These are phyloP conservation scores for Panagrolaimus sp. DNA, from an alignment of 1,140 invertebrate genomes.

Conservation along the genomic window DNA sequence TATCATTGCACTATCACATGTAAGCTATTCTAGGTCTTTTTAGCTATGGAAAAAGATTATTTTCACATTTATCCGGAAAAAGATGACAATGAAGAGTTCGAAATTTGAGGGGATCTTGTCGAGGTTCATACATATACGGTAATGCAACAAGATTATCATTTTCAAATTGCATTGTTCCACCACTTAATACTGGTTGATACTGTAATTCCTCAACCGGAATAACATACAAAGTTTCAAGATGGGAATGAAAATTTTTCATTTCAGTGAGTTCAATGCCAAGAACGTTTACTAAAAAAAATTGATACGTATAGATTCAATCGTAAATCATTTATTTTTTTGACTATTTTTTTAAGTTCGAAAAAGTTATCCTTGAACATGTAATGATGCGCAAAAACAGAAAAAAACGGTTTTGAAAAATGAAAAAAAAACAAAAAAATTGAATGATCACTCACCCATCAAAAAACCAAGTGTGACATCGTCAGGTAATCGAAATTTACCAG, in stretches of 20 bases:
- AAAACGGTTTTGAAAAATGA: constrained; percentile 16
- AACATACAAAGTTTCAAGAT: constrained; percentile 67
- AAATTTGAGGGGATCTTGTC: constrained; percentile 2
- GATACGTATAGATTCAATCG: no score
- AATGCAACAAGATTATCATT: not conserved
- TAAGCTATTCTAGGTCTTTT: no score
- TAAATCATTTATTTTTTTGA: not conserved
- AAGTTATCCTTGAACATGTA: constrained; percentile 14
- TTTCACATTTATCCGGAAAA: not conserved
- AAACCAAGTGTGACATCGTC: constrained; percentile 97
- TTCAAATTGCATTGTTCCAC: not conserved
- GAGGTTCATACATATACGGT: not conserved
- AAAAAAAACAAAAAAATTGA: not conserved
- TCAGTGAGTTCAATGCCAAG: constrained; percentile 79
- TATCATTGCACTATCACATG: no score
- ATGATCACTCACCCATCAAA: constrained; percentile 73
- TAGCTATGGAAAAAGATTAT: no score
- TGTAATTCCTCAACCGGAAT: constrained; percentile 9
- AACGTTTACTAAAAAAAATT: constrained; percentile 71
- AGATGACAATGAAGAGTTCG: not conserved
- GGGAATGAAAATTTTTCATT: constrained; percentile 86
- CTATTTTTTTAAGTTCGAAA: constrained; percentile 9
- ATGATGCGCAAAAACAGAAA: constrained; percentile 25
- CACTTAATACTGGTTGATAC: not conserved
- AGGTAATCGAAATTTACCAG: constrained; percentile 75